Evolutionary conservation across 2,113 vertebrate species (phyloP).

Genomic region (Apteryx mantelli): DNA sequence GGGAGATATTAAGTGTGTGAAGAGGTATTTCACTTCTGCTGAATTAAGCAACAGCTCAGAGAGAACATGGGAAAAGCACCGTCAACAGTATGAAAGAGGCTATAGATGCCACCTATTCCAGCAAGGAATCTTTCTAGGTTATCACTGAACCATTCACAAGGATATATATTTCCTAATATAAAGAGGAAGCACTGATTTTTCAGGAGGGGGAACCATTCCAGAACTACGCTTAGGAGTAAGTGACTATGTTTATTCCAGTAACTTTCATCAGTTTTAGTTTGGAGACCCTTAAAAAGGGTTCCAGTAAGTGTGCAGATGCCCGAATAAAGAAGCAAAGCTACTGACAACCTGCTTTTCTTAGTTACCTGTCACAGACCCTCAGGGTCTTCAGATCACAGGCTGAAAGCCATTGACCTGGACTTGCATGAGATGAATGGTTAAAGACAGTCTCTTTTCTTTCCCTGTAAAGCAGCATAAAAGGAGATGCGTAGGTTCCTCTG

Average conservation of each 20-base stretch:
- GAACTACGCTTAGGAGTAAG: neutral
- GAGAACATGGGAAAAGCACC: neutral
- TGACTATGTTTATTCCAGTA: neutral
- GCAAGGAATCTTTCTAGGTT: neutral
- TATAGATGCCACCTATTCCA: neutral
- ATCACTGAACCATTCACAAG: neutral
- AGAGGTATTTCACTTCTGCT: slow-evolving; percentile 45
- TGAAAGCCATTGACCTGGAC: neutral
- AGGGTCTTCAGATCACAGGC: neutral
- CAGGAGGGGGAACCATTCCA: neutral
- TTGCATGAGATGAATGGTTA: neutral
- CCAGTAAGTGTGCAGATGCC: neutral
- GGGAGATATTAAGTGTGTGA: slow-evolving; percentile 27
- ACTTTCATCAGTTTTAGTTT: neutral
- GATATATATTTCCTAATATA: neutral
- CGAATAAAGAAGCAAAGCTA: neutral
- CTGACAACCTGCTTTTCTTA: neutral
- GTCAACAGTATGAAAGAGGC: slow-evolving; percentile 3
- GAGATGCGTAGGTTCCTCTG: neutral
- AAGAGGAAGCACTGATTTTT: neutral
- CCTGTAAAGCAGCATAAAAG: neutral
- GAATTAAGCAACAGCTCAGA: slow-evolving; percentile 55
- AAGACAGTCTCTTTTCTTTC: neutral
- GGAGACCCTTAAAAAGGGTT: neutral
- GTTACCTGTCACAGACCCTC: neutral